A percentile compares a stretch with the other conserved stretches of the same genome.
Evolutionary conservation across 1,140 invertebrate genomes (phyloP).

Genomic region (Zophobas morio): DNA sequence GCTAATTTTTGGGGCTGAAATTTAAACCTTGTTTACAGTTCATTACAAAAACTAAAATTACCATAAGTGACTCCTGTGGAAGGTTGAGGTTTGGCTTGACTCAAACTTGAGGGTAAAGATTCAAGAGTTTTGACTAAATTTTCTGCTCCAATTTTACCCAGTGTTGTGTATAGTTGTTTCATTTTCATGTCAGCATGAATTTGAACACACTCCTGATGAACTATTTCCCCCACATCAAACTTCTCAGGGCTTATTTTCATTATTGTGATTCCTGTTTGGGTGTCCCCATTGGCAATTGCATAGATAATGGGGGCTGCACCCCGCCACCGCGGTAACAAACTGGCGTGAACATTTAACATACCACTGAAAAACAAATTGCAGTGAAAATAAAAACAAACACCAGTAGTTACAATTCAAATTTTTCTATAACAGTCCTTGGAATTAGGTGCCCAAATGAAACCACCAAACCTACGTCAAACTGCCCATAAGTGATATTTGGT

Average conservation of each 20-base stretch:
- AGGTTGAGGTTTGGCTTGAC: slow-evolving; percentile 74
- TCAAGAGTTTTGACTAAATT: slow-evolving; percentile 77
- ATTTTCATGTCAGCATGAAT: slow-evolving; percentile 77
- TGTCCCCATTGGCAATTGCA: slow-evolving; percentile 88
- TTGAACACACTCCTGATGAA: slow-evolving; percentile 76
- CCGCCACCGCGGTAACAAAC: slow-evolving; percentile 92
- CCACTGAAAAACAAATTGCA: slow-evolving; percentile 75
- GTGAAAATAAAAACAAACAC: background rate
- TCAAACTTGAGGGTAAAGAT: slow-evolving; percentile 74
- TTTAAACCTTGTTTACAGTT: slow-evolving; percentile 49
- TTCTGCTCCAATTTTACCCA: slow-evolving; percentile 80
- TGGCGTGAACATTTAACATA: slow-evolving; percentile 93
- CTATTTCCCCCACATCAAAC: slow-evolving; percentile 91
- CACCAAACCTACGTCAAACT: slow-evolving; percentile 78
- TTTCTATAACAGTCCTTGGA: slow-evolving; percentile 74
- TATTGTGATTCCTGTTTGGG: slow-evolving; percentile 86
- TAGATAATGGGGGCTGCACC: slow-evolving; percentile 91
- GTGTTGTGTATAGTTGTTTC: slow-evolving; percentile 75
- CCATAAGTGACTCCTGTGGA: slow-evolving; percentile 78
- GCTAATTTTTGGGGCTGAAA: slow-evolving; percentile 81
- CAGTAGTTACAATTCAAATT: slow-evolving; percentile 74
- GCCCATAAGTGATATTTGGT: slow-evolving; percentile 57
- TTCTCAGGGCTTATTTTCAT: slow-evolving; percentile 90
- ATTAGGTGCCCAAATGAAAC: slow-evolving; percentile 83
- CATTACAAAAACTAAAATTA: slow-evolving; percentile 62